phyloP scores from a whole-genome alignment of 2,888 invertebrate species.

The Pocota personata region DNA sequence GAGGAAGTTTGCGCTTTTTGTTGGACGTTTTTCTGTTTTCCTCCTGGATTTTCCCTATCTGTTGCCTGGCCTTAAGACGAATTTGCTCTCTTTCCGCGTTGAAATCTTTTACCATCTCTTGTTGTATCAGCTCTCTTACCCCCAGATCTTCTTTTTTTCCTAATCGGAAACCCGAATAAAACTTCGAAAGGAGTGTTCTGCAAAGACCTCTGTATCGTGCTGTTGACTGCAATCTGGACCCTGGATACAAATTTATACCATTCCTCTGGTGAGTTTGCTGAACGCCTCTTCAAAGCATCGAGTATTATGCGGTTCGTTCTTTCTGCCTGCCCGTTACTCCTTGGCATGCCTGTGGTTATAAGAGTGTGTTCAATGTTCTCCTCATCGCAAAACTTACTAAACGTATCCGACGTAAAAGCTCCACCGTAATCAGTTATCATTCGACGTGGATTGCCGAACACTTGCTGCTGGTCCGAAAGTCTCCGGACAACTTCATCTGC shows the following conservation, averaged over 20 bases:
- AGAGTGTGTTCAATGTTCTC: too few relatives aligned
- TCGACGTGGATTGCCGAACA: too few relatives aligned
- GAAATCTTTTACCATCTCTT: too few relatives aligned
- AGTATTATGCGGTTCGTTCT: too few relatives aligned
- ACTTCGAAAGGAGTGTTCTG: slow-evolving; percentile 8
- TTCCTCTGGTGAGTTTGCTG: too few relatives aligned
- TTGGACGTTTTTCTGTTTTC: background rate
- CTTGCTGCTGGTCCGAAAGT: background rate
- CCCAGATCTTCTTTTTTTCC: slow-evolving; percentile 7
- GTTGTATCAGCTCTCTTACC: background rate
- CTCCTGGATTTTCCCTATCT: background rate
- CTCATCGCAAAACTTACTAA: too few relatives aligned
- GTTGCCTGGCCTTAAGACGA: background rate
- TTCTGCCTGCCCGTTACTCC: too few relatives aligned
- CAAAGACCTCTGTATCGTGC: background rate
- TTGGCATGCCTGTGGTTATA: too few relatives aligned
- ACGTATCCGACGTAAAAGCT: too few relatives aligned
- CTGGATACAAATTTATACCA: too few relatives aligned
- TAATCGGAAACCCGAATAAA: slow-evolving; percentile 4
- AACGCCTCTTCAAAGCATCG: too few relatives aligned
- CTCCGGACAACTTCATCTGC: background rate
- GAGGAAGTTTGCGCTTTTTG: slow-evolving; percentile 8
- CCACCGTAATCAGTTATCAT: too few relatives aligned
- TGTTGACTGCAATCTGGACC: background rate
- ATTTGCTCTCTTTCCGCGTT: background rate